Evolutionary conservation across 2,888 invertebrate species (phyloP), one percentile per base, ranked within the genome.

Genomic region (Patella ulyssiponensis): DNA sequence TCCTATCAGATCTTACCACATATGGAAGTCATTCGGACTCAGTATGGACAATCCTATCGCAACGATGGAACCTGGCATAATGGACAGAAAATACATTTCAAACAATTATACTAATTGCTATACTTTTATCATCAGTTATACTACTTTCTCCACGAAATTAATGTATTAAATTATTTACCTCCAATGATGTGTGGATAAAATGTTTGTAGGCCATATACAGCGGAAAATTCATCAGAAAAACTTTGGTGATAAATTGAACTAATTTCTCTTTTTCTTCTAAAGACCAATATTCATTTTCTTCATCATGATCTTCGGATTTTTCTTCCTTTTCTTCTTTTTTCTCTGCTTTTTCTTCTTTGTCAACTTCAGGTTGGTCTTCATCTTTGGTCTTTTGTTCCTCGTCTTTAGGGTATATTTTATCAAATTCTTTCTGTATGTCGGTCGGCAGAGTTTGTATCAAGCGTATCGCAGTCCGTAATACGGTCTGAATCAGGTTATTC

Each of bases 241-340:
- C 94, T 93, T 97, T 97, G 2, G 97, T 96, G 51, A 97, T 94
- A 86, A 97, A 94, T 88, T 96, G 95, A 90, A 98, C 94, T 71
- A 98, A 93, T 92, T 96, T 96, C 89, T 98, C 97, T 86, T 96
- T 95, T 90, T 98, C 97, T 84, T 95, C 95, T 87, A 95, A 93
- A 56, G 94, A 94, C 96, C 96, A 96, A 64, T 81, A 77, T 71
- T 86, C 87, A 80, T 85, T 81, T 15, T 77, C 80, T 58, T 80
- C 80, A 77, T 82, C 80, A 20, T 79, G 80, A 73, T 77, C 69
- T 20, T 81, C 78, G 69, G 82, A 76, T 23, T 81, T 71, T 58
- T 77, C 75, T 76, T 77, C 80, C 7, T 80, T 79, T 53, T 85
- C 84, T 58, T 83, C 82, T 58, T 82, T 85, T 70, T 56, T 72